Conservation (phyloP, 2,888 invertebrate species). For the Syrphus vitripennis region DNA sequence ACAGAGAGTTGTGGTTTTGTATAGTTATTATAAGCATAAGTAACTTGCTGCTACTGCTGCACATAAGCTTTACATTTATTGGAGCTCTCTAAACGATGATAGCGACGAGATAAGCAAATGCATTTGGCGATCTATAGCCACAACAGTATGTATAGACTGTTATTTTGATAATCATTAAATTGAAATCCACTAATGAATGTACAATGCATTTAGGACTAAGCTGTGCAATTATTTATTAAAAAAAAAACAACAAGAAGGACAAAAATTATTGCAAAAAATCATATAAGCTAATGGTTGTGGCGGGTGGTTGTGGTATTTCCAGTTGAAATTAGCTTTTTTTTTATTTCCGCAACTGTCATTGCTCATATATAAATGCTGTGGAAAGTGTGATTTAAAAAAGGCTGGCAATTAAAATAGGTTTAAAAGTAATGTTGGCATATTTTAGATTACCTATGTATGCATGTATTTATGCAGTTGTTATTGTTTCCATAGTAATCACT, state of each 20-base stretch:
- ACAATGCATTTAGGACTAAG: constrained; percentile 48
- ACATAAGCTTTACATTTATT: neutral
- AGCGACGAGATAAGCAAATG: constrained; percentile 53
- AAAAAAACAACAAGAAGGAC: constrained; percentile 2
- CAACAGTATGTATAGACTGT: neutral
- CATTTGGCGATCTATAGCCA: neutral
- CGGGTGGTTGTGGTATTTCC: constrained; percentile 50
- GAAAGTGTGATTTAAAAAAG: neutral
- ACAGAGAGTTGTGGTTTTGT: neutral
- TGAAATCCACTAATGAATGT: constrained; percentile 64
- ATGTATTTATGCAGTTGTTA: neutral
- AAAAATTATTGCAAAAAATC: neutral
- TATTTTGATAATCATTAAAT: constrained; percentile 61
- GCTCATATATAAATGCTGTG: neutral
- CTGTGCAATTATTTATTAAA: constrained; percentile 44
- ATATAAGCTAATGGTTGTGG: neutral
- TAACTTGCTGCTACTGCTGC: constrained; percentile 15
- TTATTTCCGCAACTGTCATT: constrained; percentile 15
- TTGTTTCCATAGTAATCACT: neutral
- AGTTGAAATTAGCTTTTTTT: constrained; percentile 10
- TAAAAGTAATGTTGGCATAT: constrained; percentile 9
- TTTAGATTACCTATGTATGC: neutral
- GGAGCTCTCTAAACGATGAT: constrained; percentile 24
- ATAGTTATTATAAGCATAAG: neutral
- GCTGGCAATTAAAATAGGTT: constrained; percentile 15